A percentile compares a stretch with the other conserved stretches of the same genome.
Conservation (phyloP, 2,888 invertebrate species). For the Amaurobius ferox region DNA sequence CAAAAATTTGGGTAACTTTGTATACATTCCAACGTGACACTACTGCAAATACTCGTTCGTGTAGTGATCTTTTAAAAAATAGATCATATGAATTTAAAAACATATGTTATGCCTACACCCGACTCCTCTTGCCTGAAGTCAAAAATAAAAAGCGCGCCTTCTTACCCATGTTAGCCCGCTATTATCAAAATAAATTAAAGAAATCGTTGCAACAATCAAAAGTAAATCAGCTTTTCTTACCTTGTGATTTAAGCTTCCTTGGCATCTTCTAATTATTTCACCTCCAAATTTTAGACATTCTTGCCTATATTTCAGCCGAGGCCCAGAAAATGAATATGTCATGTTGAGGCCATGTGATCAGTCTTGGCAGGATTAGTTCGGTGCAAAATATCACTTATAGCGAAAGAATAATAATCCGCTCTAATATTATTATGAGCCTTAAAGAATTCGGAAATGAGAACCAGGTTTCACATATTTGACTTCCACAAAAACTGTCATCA, state of each 20-base stretch:
- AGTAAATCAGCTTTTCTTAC: constrained; percentile 63
- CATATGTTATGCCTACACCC: background rate
- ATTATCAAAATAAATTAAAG: background rate
- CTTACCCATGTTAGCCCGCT: constrained; percentile 12
- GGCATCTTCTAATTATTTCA: constrained; percentile 75
- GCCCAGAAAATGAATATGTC: constrained; percentile 75
- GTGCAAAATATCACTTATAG: constrained; percentile 30
- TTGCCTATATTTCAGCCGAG: constrained; percentile 73
- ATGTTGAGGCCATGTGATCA: constrained; percentile 75
- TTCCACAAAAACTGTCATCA: constrained; percentile 45
- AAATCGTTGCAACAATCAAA: background rate
- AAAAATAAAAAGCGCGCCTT: constrained; percentile 65
- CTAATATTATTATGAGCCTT: constrained; percentile 16
- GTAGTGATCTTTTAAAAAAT: too few species aligned
- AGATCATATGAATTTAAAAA: too few species aligned
- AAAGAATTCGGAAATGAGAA: constrained; percentile 8
- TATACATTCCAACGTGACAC: too few species aligned
- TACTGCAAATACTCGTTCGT: too few species aligned
- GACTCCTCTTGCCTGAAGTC: constrained; percentile 31
- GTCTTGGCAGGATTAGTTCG: constrained; percentile 63
- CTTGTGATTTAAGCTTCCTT: constrained; percentile 74
- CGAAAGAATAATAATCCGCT: constrained; percentile 35
- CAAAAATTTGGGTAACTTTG: too few species aligned
- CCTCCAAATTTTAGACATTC: constrained; percentile 74
- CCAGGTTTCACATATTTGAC: constrained; percentile 14